Conservation (phyloP, 1,140 invertebrate genomes). For the Luehdorfia chinensis region DNA sequence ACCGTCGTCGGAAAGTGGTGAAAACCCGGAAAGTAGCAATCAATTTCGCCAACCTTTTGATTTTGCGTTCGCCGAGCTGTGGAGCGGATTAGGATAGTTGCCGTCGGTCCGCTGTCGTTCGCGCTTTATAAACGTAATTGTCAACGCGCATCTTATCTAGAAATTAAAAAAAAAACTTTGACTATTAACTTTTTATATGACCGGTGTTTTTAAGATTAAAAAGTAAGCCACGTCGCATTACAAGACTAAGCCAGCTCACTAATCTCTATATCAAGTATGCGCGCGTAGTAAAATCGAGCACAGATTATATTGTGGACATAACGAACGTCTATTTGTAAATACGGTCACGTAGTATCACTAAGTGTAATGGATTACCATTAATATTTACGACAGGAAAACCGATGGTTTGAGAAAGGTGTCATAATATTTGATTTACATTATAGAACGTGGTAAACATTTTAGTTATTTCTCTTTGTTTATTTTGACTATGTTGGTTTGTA, state of each 20-base stretch:
- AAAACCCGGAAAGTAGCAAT: constrained; percentile 85
- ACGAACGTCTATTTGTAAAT: neutral
- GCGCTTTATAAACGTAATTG: neutral
- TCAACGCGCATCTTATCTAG: neutral
- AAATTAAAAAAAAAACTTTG: neutral
- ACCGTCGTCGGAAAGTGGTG: constrained; percentile 93
- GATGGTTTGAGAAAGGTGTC: no score
- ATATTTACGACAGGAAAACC: neutral
- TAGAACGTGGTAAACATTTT: no score
- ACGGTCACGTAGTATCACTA: neutral
- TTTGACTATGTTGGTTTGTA: no score
- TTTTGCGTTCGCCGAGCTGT: neutral
- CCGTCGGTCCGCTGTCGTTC: neutral
- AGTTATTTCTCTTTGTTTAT: no score
- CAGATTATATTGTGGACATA: neutral
- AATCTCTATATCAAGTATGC: neutral
- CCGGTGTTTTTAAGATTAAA: neutral
- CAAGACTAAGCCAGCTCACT: neutral
- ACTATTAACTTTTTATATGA: neutral
- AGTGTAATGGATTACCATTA: constrained; percentile 3
- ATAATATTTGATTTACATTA: no score
- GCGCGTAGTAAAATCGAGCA: neutral
- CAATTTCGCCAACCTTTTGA: constrained; percentile 3
- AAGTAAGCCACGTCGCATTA: neutral
- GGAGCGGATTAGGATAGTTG: neutral